Percentiles rank a stretch among this genome's conserved stretches.
phyloP scores from a whole-genome alignment of 2,888 invertebrate genomes.

The Aphodius sticticus region DNA sequence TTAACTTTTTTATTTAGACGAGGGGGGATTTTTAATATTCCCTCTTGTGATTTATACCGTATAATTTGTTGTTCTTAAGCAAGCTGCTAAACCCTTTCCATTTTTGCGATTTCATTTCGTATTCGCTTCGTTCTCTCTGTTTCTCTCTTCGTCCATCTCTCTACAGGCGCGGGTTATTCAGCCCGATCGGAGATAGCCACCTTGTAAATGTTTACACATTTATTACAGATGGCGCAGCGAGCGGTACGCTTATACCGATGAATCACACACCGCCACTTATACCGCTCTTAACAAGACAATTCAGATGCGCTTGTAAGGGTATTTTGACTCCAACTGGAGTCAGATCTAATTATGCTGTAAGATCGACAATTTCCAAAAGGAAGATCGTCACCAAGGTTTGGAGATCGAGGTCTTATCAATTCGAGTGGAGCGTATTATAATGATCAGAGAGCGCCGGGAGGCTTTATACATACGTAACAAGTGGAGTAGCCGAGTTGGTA shows the following conservation, averaged over 20 bases:
- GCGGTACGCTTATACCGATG: not conserved
- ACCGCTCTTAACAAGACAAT: not conserved
- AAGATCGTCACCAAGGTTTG: not conserved
- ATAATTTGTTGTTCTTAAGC: not conserved
- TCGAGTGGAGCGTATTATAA: not conserved
- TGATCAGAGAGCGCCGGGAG: not conserved
- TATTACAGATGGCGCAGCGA: not conserved
- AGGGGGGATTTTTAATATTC: not conserved
- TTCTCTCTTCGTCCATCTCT: not conserved
- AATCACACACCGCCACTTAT: not conserved
- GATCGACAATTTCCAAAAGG: too few relatives aligned
- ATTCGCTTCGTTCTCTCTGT: not conserved
- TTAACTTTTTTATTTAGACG: not conserved
- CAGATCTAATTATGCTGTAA: too few relatives aligned
- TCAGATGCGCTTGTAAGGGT: not conserved
- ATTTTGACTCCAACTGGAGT: too few relatives aligned
- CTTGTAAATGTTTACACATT: constrained; percentile 4
- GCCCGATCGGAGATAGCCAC: not conserved
- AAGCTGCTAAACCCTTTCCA: not conserved
- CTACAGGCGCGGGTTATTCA: not conserved
- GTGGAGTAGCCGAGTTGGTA: not conserved
- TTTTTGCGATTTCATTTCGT: not conserved
- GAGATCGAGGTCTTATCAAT: not conserved
- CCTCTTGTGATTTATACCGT: not conserved
- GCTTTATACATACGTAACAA: not conserved